Evolutionary conservation across 1,140 invertebrate genomes (phyloP).

Genomic region (Choristoneura fumiferana): DNA sequence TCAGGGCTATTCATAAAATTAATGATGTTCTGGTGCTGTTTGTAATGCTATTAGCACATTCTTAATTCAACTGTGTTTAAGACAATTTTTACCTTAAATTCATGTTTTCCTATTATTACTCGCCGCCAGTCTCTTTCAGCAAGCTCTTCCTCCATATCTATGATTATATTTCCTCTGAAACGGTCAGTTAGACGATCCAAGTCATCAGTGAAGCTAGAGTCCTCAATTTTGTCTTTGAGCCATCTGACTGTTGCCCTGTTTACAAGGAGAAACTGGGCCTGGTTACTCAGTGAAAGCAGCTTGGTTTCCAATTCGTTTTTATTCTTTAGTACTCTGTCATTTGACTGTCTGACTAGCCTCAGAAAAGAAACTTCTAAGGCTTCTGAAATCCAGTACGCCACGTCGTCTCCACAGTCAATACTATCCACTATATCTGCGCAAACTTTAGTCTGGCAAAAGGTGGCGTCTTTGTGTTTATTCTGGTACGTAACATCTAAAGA

Average conservation of each 20-base stretch:
- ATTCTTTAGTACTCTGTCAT: constrained; percentile 53
- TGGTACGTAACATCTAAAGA: constrained; percentile 51
- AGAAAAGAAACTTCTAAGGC: constrained; percentile 83
- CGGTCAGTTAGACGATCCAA: constrained; percentile 80
- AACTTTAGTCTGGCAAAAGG: constrained; percentile 87
- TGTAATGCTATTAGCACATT: too few relatives aligned
- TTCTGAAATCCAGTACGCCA: constrained; percentile 87
- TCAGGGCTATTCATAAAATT: too few relatives aligned
- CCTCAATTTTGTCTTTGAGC: constrained; percentile 81
- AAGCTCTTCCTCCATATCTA: constrained; percentile 82
- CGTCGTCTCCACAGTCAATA: constrained; percentile 89
- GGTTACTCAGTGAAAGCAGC: constrained; percentile 88
- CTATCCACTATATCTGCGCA: constrained; percentile 90
- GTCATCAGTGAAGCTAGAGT: constrained; percentile 73
- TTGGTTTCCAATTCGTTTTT: constrained; percentile 50
- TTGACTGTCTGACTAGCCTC: constrained; percentile 83
- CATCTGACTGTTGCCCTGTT: constrained; percentile 87
- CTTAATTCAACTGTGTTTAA: background rate
- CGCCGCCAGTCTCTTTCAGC: constrained; percentile 87
- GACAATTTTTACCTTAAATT: constrained; percentile 78
- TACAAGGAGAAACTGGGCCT: constrained; percentile 93
- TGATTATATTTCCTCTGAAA: constrained; percentile 85
- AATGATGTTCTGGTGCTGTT: too few relatives aligned
- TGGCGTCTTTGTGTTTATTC: constrained; percentile 48
- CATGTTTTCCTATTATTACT: constrained; percentile 83